Evolutionary conservation across 2,113 vertebrate genomes (phyloP).

Genomic region (Sylvia atricapilla): DNA sequence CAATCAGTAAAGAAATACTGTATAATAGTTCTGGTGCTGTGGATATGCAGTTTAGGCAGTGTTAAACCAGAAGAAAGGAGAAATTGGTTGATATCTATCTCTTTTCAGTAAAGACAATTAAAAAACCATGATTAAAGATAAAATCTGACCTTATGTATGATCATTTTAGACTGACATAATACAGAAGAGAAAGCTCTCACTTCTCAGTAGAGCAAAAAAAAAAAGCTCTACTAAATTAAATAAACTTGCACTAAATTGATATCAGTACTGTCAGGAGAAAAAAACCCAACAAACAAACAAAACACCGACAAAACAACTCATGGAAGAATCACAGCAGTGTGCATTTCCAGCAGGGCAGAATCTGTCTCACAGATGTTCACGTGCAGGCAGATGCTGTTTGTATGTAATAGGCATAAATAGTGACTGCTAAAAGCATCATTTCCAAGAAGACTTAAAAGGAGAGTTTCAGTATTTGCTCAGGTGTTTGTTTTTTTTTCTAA

Average conservation of each 20-base stretch:
- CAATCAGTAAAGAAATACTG: background rate
- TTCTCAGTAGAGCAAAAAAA: background rate
- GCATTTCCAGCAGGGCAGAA: background rate
- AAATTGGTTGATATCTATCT: background rate
- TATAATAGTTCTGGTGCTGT: background rate
- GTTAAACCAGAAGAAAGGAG: background rate
- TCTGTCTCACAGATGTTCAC: conserved; percentile 10
- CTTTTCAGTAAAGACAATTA: background rate
- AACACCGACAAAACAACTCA: background rate
- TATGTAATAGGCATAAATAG: background rate
- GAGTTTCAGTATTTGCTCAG: background rate
- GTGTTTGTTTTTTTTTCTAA: background rate
- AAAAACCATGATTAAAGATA: background rate
- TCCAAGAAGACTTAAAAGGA: background rate
- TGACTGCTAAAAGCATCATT: background rate
- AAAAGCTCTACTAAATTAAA: background rate
- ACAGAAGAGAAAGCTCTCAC: background rate
- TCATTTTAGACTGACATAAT: background rate
- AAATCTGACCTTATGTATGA: background rate
- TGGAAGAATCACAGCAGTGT: background rate
- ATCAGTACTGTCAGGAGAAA: background rate
- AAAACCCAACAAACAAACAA: background rate
- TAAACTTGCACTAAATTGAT: background rate
- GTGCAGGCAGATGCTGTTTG: background rate
- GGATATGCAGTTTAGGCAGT: background rate